These are phyloP conservation scores for Lasioglossum baleicum DNA, from an alignment of 1,140 invertebrate species.

Conservation along the genomic window DNA sequence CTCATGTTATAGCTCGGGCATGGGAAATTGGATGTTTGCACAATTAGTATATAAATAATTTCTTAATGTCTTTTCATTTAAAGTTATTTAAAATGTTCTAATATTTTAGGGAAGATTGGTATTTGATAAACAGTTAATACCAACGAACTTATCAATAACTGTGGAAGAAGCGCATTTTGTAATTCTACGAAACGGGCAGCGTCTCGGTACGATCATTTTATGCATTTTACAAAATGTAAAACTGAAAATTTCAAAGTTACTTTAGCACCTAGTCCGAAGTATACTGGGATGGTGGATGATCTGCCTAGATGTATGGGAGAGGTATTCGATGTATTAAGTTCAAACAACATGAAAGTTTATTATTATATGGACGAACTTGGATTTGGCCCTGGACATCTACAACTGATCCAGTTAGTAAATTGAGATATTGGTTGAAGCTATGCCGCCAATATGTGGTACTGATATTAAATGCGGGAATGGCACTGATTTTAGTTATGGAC, in stretches of 20 bases:
- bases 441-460: slow-evolving; percentile 95
- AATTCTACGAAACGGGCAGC: slow-evolving; percentile 96
- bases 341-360: slow-evolving; percentile 96
- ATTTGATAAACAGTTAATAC: slow-evolving; percentile 97
- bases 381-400: slow-evolving; percentile 92
- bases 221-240: slow-evolving; percentile 97
- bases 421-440: slow-evolving; percentile 95
- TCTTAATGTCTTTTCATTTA: no score
- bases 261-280: slow-evolving; percentile 95
- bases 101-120: slow-evolving; percentile 90
- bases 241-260: slow-evolving; percentile 97
- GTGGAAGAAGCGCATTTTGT: slow-evolving; percentile 97
- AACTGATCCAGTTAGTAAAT: slow-evolving; percentile 93
- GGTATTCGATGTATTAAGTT: slow-evolving; percentile 97
- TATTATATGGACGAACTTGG: slow-evolving; percentile 98
- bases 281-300: slow-evolving; percentile 95
- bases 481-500: slow-evolving; percentile 98
- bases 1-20: slow-evolving; percentile 90
- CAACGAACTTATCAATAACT: slow-evolving; percentile 94
- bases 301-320: slow-evolving; percentile 98
- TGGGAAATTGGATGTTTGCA: slow-evolving; percentile 97
- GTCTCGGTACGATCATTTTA: slow-evolving; percentile 95
- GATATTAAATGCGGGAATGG: slow-evolving; percentile 98
- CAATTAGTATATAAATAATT: no score
- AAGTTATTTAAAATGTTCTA: background rate